These are phyloP conservation scores for Cyphomyrus discorhynchus DNA, from an alignment of 2,113 vertebrate species.

Conservation along the genomic window DNA sequence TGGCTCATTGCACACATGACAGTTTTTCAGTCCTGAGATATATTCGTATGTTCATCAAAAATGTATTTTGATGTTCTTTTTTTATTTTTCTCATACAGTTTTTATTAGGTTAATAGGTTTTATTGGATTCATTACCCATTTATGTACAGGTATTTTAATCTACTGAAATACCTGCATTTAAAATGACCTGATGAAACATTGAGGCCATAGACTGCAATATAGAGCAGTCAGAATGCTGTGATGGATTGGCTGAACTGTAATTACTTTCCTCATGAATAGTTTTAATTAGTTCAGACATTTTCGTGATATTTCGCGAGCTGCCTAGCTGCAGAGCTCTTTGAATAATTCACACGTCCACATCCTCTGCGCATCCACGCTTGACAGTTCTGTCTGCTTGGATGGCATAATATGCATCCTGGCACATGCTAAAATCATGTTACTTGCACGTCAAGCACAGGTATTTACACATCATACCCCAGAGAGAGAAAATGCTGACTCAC, in stretches of 20 bases:
- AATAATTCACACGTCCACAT: slow-evolving; percentile 21
- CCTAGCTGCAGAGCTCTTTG: slow-evolving; percentile 11
- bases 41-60: background rate
- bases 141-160: background rate
- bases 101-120: slow-evolving; percentile 3
- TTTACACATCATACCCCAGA: background rate
- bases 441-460: background rate
- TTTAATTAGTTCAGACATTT: slow-evolving; percentile 26
- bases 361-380: background rate
- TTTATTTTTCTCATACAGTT: background rate
- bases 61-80: background rate
- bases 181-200: background rate
- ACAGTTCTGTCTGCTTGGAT: background rate
- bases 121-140: background rate
- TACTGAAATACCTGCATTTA: background rate
- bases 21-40: background rate
- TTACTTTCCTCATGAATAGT: slow-evolving; percentile 28
- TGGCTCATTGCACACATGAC: background rate
- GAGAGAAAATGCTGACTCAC: background rate
- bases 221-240: background rate
- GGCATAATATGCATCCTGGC: no score
- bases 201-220: background rate
- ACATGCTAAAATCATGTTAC: background rate
- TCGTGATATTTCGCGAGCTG: slow-evolving; percentile 5
- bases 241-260: slow-evolving; percentile 22